Evolutionary conservation across 2,113 vertebrate genomes (phyloP).

Genomic region (Vanacampus margaritifer): DNA sequence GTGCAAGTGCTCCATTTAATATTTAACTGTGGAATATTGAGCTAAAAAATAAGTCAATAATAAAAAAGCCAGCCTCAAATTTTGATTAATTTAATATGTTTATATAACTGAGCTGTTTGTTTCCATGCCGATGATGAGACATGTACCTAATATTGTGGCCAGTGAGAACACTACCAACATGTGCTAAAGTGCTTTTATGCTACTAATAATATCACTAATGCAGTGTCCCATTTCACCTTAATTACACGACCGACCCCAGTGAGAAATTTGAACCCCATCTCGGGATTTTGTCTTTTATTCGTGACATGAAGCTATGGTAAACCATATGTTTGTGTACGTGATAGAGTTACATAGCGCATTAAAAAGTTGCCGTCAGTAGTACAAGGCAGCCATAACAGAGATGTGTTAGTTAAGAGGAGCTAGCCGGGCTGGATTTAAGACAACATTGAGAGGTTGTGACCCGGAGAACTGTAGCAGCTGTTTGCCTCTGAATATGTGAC

Average conservation of each 20-base stretch:
- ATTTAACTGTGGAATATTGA: neutral
- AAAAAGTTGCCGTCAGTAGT: neutral
- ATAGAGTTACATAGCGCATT: neutral
- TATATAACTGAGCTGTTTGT: neutral
- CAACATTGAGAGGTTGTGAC: constrained; percentile 25
- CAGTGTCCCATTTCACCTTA: neutral
- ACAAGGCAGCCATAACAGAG: constrained; percentile 13
- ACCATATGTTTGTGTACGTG: neutral
- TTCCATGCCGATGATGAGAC: neutral
- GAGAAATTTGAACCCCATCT: constrained; percentile 34
- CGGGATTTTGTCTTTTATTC: constrained; percentile 26
- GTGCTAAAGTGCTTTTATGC: neutral
- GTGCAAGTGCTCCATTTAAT: neutral
- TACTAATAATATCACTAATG: neutral
- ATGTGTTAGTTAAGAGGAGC: constrained; percentile 6
- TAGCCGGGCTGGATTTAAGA: neutral
- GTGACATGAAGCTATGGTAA: constrained; percentile 27
- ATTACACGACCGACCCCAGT: neutral
- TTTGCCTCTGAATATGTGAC: constrained; percentile 6
- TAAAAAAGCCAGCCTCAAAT: neutral
- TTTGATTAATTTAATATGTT: neutral
- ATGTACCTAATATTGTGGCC: too few relatives aligned
- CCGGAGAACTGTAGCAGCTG: constrained; percentile 27
- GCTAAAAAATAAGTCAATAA: neutral
- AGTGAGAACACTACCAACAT: neutral